These are phyloP conservation scores for Ceyx melanurus DNA, from an alignment of 2,113 vertebrate genomes.

Conservation along the genomic window DNA sequence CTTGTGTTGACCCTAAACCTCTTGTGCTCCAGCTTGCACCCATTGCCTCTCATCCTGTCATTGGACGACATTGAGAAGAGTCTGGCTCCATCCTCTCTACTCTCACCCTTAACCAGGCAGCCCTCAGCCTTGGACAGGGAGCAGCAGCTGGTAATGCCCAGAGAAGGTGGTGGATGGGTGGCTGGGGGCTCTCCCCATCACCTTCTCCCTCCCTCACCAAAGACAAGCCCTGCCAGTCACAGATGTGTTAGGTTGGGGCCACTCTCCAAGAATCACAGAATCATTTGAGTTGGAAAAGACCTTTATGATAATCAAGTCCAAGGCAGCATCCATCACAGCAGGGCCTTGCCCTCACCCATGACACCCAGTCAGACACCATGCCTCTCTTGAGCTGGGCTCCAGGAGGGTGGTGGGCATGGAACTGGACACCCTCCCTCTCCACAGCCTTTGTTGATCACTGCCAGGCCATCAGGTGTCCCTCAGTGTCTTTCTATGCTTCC, in stretches of 20 bases:
- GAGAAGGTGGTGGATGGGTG: rapidly evolving
- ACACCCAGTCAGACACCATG: neutral
- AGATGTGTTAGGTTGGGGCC: neutral
- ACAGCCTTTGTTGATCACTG: neutral
- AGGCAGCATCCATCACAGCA: neutral
- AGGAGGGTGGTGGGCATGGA: neutral
- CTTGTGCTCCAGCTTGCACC: too few species aligned
- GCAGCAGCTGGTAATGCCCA: neutral
- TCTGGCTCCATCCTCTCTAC: too few species aligned
- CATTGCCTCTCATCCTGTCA: too few species aligned
- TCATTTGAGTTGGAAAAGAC: neutral
- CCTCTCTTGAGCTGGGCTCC: neutral
- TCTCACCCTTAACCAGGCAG: too few species aligned
- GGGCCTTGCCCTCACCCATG: neutral
- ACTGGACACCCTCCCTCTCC: neutral
- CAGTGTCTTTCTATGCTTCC: neutral
- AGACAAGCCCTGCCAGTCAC: rapidly evolving
- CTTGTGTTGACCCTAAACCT: too few species aligned
- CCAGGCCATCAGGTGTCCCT: neutral
- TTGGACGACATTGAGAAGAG: too few species aligned
- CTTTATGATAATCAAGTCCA: neutral
- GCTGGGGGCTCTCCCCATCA: neutral
- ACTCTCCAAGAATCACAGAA: neutral
- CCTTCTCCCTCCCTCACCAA: rapidly evolving
- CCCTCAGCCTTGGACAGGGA: neutral